Base-by-base conservation (phyloP, 2,113 vertebrate genomes). In the Corvus moneduloides region DNA sequence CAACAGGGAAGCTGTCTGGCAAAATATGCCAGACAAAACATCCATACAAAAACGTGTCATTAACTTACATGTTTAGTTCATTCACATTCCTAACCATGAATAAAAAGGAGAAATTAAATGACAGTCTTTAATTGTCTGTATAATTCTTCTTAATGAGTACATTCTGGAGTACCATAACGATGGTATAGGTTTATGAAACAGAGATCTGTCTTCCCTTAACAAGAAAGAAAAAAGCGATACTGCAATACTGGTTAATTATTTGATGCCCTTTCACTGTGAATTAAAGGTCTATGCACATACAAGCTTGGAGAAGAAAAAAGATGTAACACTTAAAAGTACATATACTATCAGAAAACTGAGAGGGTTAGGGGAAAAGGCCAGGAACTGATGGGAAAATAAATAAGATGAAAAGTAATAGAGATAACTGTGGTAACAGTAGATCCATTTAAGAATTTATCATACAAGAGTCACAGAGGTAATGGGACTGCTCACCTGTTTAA, bases 71-170 rank as follows among this genome's bases (percentile, higher is more conserved):
- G 7, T 80, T 88, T 92, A 62, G 32, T 56, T 94, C 89, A 76
- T 89, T 90, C 81, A 44, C 21, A 43, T 74, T 87, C 72, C 48
- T 90, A 92, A 58, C 52, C 56, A 93, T 80, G 87, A 93, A 90
- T 79, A 64, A 89, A 84, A 91, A 71, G 43, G 52, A 93, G 64
- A 90, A 92, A 80, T 75, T 61, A 85, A 89, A 93, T 91, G 26
- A 90, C 39, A 94, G 27, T 81, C 30, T 77, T 68, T 71, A 90
- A 91, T 87, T 91, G 63, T 83, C 91, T 91, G 59, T 63, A 80
- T 96, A 93, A 63, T 94, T 97, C 80, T 94, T 69, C 48, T 92
- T 97, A 91, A 94, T 95, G 58, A 35, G 26, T 90, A 87, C 55
- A 82, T 91, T 81, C 64, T 80, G 55, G 54, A 89, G 44, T 43